Evolutionary conservation across 2,888 invertebrate species (phyloP), one percentile per base, ranked within the genome.

Genomic region (Pseudococcus viburni): DNA sequence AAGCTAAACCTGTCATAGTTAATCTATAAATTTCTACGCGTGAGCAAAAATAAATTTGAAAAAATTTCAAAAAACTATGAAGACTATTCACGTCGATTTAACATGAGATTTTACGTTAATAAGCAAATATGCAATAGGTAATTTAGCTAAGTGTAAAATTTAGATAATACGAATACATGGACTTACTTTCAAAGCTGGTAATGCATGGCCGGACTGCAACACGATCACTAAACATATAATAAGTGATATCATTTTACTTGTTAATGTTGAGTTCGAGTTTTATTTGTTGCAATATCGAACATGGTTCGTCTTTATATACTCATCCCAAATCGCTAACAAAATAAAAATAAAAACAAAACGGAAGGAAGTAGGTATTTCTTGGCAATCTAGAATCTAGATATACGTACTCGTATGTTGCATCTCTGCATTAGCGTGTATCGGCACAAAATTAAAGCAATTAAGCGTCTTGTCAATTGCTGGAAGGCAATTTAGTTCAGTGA

Each of bases 381-480:
- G 46, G 80, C 80, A 83, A 46, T 46, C 42, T n/a, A n/a, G n/a
- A n/a, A n/a, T n/a, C n/a, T 83, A 83, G 46, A 46, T 83, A 77
- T 17, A 17, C 17, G n/a, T 6, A 33, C 26, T 33, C 6, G 64
- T 84, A 64, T 17, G 73, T 46, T 86, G 86, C 73, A 86, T 86
- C 73, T 86, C 19, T 68, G 46, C 86, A 86, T 86, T 64, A 19
- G 39, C 12, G n/a, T 7, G 68, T 33, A 64, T 19, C 48, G 68
- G n/a, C 17, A 86, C 59, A 42, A 86, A 59, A 86, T 86, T 46
- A 46, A 86, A 83, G 80, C 80, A 83, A 42, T 83, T 83, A 83
- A 83, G 46, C 19, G 33, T 33, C 33, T 42, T 83, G 48, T 59
- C 88, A 88, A 88, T 83, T 83, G 88, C 88, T 80, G 88, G 80